Evolutionary conservation across 2,888 invertebrate species (phyloP).

Genomic region (Aquatica leii): DNA sequence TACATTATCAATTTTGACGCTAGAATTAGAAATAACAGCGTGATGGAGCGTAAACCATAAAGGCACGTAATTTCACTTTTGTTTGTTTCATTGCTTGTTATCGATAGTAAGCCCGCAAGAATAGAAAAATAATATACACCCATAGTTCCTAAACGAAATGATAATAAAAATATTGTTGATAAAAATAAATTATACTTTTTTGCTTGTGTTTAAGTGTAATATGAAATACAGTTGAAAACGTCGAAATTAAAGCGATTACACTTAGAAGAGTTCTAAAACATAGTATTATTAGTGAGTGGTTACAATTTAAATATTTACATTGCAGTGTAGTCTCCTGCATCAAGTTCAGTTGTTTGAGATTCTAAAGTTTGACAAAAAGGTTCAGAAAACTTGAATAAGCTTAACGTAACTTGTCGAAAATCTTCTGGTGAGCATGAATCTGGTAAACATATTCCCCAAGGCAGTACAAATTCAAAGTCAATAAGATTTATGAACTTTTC

Average conservation of each 20-base stretch:
- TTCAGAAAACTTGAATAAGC: constrained; percentile 13
- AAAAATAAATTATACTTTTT: background rate
- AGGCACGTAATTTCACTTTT: constrained; percentile 49
- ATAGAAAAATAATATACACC: too few relatives aligned
- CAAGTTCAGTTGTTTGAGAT: constrained; percentile 7
- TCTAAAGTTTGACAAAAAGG: constrained; percentile 21
- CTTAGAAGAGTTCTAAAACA: constrained; percentile 17
- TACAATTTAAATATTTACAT: constrained; percentile 17
- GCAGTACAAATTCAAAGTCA: background rate
- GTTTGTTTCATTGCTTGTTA: background rate
- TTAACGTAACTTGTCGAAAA: constrained; percentile 3
- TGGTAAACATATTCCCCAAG: constrained; percentile 28
- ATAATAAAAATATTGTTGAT: too few relatives aligned
- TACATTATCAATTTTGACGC: constrained; percentile 56
- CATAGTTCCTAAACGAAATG: too few relatives aligned
- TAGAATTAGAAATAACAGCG: constrained; percentile 62
- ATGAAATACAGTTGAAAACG: constrained; percentile 14
- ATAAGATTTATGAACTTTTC: constrained; percentile 15
- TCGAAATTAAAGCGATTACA: background rate
- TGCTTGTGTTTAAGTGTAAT: constrained; percentile 38
- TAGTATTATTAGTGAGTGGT: background rate
- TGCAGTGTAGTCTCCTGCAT: constrained; percentile 17
- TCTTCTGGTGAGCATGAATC: constrained; percentile 23
- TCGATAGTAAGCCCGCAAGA: too few relatives aligned
- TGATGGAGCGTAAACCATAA: constrained; percentile 59